Conservation (phyloP, 2,797 vertebrate genomes). For the Rhadinocentrus ornatus region DNA sequence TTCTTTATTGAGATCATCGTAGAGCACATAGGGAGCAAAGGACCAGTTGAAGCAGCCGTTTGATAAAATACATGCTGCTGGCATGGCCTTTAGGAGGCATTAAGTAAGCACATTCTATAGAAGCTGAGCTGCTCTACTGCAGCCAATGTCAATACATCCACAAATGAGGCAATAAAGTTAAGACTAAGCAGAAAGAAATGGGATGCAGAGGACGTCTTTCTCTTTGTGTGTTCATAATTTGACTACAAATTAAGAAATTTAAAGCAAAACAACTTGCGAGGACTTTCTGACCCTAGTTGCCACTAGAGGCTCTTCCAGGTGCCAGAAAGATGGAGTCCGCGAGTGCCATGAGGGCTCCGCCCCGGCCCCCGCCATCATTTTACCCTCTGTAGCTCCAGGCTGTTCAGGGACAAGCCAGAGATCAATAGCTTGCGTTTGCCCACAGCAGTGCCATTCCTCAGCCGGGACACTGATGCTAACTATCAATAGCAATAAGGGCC, state of each 20-base stretch:
- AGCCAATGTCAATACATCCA: constrained; percentile 3
- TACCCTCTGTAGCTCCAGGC: constrained; percentile 71
- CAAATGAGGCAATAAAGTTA: constrained; percentile 1
- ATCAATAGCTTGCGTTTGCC: constrained; percentile 88
- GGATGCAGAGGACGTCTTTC: background rate
- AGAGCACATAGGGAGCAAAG: constrained; percentile 39
- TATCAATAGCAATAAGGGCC: constrained; percentile 89
- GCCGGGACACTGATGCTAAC: constrained; percentile 86
- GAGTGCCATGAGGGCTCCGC: constrained; percentile 31
- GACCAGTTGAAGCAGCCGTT: constrained; percentile 44
- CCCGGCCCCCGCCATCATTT: constrained; percentile 36
- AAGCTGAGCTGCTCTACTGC: constrained; percentile 13
- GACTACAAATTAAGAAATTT: background rate
- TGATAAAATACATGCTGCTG: constrained; percentile 31
- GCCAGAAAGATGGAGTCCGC: constrained; percentile 37
- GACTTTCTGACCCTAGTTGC: constrained; percentile 8
- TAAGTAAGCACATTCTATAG: constrained; percentile 1
- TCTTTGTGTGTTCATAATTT: too few relatives aligned
- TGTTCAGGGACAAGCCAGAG: constrained; percentile 76
- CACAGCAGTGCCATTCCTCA: constrained; percentile 87
- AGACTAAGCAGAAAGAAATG: background rate
- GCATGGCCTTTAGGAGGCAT: constrained; percentile 1
- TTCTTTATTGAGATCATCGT: constrained; percentile 51
- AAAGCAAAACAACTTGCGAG: constrained; percentile 15
- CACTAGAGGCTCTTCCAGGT: constrained; percentile 32